phyloP scores from a whole-genome alignment of 2,113 vertebrate species.

The Pelmatolapia mariae region DNA sequence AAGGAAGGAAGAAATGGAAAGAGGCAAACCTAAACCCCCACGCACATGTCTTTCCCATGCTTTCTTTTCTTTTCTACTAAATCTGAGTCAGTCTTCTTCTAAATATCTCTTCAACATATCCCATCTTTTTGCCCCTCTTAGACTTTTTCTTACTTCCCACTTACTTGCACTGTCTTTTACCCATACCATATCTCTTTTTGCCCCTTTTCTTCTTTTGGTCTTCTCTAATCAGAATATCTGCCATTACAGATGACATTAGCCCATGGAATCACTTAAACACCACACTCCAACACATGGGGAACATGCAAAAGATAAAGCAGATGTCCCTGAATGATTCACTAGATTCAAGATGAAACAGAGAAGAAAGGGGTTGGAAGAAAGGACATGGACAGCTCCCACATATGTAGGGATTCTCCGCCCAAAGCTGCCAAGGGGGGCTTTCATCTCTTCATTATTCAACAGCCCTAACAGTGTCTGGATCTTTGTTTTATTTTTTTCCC shows the following conservation, averaged over 20 bases:
- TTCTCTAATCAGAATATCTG: neutral
- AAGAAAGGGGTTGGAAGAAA: neutral
- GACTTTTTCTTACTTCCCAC: neutral
- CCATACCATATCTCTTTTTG: neutral
- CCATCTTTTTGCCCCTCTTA: neutral
- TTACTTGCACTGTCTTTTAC: neutral
- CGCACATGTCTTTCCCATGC: neutral
- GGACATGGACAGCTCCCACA: neutral
- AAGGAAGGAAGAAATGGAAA: slow-evolving; percentile 33
- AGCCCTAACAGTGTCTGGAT: slow-evolving; percentile 31
- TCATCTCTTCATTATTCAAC: slow-evolving; percentile 35
- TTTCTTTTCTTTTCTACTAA: slow-evolving; percentile 2
- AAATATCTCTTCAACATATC: neutral
- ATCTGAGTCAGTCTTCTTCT: neutral
- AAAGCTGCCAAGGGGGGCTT: slow-evolving; percentile 2
- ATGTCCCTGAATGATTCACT: neutral
- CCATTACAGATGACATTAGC: neutral
- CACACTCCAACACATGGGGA: neutral
- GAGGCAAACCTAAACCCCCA: slow-evolving; percentile 31
- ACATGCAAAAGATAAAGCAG: neutral
- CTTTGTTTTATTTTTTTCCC: slow-evolving; percentile 8
- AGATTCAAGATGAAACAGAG: slow-evolving; percentile 22
- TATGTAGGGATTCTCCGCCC: neutral
- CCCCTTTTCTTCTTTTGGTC: neutral
- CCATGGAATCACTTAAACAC: neutral